Evolutionary conservation across 1,140 invertebrate genomes (phyloP).

Genomic region (Heliconius hermathena): DNA sequence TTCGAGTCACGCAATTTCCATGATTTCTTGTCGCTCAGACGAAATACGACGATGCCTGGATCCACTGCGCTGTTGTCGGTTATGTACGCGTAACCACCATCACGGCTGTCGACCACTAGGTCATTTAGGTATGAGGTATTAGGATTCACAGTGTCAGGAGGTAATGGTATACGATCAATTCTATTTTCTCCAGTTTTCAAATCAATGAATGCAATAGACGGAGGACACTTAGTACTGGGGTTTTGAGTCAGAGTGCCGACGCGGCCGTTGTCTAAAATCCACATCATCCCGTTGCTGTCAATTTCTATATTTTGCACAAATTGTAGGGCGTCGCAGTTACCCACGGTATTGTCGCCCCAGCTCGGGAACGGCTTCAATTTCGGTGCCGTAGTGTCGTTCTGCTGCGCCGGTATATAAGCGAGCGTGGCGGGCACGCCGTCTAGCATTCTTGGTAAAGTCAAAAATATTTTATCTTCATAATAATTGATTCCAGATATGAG

Average conservation of each 20-base stretch:
- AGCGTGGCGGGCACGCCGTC: conserved; percentile 86
- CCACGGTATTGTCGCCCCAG: conserved; percentile 85
- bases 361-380: conserved; percentile 85
- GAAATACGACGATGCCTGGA: conserved; percentile 88
- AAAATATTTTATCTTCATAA: conserved; percentile 84
- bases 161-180: conserved; percentile 82
- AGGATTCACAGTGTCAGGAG: conserved; percentile 77
- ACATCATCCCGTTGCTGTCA: conserved; percentile 86
- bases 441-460: conserved; percentile 85
- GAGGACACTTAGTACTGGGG: conserved; percentile 81
- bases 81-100: conserved; percentile 86
- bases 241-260: conserved; percentile 79
- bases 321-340: conserved; percentile 85
- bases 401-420: conserved; percentile 81
- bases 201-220: conserved; percentile 86
- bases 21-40: conserved; percentile 82
- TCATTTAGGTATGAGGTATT: conserved; percentile 85
- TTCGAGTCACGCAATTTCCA: conserved; percentile 85
- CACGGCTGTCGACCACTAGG: conserved; percentile 86
- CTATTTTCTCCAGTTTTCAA: conserved; percentile 83
- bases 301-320: conserved; percentile 88
- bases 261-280: conserved; percentile 86
- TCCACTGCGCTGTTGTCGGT: conserved; percentile 85
- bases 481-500: conserved; percentile 84
- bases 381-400: conserved; percentile 83